Base-by-base conservation (phyloP, 2,797 vertebrate genomes). In the Microctenopoma lineatum region DNA sequence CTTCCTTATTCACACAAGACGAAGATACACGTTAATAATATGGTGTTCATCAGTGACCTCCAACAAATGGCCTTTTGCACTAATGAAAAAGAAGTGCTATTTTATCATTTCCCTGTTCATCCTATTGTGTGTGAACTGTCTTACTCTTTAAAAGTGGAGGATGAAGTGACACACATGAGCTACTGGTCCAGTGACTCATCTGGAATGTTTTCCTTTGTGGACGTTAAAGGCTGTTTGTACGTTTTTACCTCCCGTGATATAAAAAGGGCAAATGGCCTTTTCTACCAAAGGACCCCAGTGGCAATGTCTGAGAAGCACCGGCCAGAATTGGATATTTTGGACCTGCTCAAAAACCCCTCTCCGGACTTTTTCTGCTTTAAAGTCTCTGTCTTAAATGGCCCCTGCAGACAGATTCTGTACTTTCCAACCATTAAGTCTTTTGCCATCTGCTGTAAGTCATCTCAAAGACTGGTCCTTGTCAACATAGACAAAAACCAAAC, bases 141-240 rank as follows among this genome's bases (percentile, higher is more conserved):
- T 8, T 2, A 46, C 4, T 12, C 27, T 18, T 16, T 64, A 15
- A 21, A 45, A n/a, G 1, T 26, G 3, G 36, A 66, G 2, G 5
- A 1, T 3, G 5, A 16, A 18, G 50, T 59, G 5, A 56, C 2
- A 0, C 0, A 25, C 7, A 51, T 73, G 15, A 26, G 41, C 18
- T 79, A 65, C 56, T 66, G 91, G 91, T 84, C 90, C 0, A 75
- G 90, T 59, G 80, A 71, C 9, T 64, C 27, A 7, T 83, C 70
- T 64, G 86, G 63, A 1, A 75, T 91, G n/a, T 93, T 93, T 76
- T 90, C 86, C 15, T 54, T 54, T 0, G 90, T 90, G 3, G 91
- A 93, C 27, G 45, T 27, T 16, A 79, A 86, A 5, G 92, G 92
- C 4, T 84, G 57, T 5, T 14, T 93, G 11, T 39, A 70, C 0